Conservation (phyloP, 2,797 vertebrate genomes). For the Okamejei kenojei region DNA sequence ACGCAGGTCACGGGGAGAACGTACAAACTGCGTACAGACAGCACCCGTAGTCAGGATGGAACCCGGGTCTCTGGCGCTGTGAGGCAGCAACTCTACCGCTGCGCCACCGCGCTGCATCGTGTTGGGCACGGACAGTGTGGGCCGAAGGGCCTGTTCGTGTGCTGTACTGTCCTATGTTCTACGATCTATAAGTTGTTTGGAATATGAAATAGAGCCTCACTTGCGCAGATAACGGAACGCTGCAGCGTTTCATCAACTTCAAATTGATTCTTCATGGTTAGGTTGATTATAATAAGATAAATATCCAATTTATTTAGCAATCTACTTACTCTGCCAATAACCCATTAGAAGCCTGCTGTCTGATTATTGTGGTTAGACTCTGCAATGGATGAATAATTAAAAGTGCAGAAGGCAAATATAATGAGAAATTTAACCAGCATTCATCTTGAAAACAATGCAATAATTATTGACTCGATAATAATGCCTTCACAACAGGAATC, state of each 20-base stretch:
- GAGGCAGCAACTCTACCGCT: too few species aligned
- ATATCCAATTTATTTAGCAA: neutral
- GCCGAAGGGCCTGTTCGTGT: too few species aligned
- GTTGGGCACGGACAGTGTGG: too few species aligned
- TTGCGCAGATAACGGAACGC: neutral
- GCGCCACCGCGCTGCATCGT: too few species aligned
- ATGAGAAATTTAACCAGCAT: neutral
- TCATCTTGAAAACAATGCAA: neutral
- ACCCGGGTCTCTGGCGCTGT: too few species aligned
- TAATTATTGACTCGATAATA: neutral
- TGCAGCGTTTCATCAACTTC: neutral
- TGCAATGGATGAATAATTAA: conserved; percentile 19
- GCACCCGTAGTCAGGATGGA: too few species aligned
- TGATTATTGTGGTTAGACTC: neutral
- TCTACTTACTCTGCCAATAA: neutral
- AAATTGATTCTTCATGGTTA: neutral
- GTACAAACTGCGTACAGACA: too few species aligned
- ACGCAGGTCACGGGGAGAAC: too few species aligned
- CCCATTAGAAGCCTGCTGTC: neutral
- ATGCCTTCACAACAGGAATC: neutral
- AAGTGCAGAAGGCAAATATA: neutral
- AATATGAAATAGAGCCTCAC: too few species aligned
- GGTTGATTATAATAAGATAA: neutral
- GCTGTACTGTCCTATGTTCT: too few species aligned
- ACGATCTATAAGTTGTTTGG: too few species aligned